Evolutionary conservation across 2,113 vertebrate species (phyloP).

Genomic region (Oncorhynchus tshawytscha): DNA sequence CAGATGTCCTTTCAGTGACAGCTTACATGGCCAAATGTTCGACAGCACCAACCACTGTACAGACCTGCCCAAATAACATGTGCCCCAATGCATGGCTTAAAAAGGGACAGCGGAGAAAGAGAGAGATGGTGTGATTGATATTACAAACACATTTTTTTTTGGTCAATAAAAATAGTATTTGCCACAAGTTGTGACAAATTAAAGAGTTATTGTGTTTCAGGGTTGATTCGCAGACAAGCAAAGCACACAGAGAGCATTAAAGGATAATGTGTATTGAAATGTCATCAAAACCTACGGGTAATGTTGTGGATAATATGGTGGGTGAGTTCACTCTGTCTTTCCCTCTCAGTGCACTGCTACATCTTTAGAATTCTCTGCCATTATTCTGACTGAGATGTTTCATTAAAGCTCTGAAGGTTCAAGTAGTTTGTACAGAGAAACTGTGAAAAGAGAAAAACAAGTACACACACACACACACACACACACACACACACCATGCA

Average conservation of each 20-base stretch:
- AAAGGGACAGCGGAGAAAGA: conserved; percentile 23
- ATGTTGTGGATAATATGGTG: conserved; percentile 23
- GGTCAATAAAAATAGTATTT: conserved; percentile 55
- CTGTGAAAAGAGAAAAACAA: conserved; percentile 42
- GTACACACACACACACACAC: conserved; percentile 6
- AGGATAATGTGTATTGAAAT: conserved; percentile 49
- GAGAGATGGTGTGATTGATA: conserved; percentile 29
- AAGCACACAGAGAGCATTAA: conserved; percentile 43
- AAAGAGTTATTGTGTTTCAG: conserved; percentile 54
- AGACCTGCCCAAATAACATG: conserved; percentile 5
- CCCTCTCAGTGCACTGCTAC: conserved; percentile 44
- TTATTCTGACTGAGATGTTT: conserved; percentile 59
- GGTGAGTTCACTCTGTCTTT: conserved; percentile 12
- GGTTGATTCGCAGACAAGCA: conserved; percentile 62
- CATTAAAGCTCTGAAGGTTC: conserved; percentile 78
- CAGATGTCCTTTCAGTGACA: conserved; percentile 15
- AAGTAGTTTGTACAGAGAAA: conserved; percentile 69
- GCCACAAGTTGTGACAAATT: conserved; percentile 21
- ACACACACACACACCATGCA: conserved; percentile 39
- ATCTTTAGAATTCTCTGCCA: conserved; percentile 49
- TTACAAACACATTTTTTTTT: conserved; percentile 52
- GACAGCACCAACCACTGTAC: background rate
- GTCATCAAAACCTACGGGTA: conserved; percentile 22
- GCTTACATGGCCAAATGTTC: background rate
- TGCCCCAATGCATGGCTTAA: background rate